Base-by-base conservation (phyloP, 2,888 invertebrate species). In the Thymelicus sylvestris region DNA sequence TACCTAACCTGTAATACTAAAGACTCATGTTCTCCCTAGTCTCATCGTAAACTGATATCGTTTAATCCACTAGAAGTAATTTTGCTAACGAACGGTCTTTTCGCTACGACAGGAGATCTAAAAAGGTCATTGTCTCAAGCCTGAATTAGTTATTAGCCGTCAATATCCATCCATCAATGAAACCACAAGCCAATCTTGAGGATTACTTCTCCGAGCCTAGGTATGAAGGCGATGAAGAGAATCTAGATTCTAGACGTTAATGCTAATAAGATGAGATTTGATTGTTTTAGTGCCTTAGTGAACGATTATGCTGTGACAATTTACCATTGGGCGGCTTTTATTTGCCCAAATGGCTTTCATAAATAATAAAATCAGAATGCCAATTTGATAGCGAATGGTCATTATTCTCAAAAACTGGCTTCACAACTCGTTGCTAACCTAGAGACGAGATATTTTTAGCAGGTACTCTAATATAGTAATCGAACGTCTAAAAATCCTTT, bases 151-250 rank as follows among this genome's bases (percentile, higher is more conserved):
- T 62, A 66, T 24, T 55, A 70, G 47, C 50, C 62, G 59, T 57
- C 62, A 68, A 15, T 64, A 62, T 63, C 69, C 44, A 64, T 66
- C 64, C 62, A 50, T 60, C 69, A 69, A 63, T 64, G 47, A 63
- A 31, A 8, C 55, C 63, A n/a, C 8, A 47, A 55, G 31, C n/a
- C 59, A 47, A 69, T 55, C 24, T 55, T 55, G 24, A 55, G 24
- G 57, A 59, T 64, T 64, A 15, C 68, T 69, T 63, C 67, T 55
- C 55, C 7, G 57, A 55, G 15, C 57, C 57, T 57, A 59, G 63
- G 19, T 10, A 59, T 69, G 48, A 64, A 10, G 24, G 31, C 19
- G 12, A 55, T 55, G 10, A 59, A 44, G 55, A 38, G 15, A 3
- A 7, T 62, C 41, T 63, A 38, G 15, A 3, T 4, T 62, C 41